phyloP scores from a whole-genome alignment of 1,140 invertebrate genomes.

The Scaptomyza graminum region DNA sequence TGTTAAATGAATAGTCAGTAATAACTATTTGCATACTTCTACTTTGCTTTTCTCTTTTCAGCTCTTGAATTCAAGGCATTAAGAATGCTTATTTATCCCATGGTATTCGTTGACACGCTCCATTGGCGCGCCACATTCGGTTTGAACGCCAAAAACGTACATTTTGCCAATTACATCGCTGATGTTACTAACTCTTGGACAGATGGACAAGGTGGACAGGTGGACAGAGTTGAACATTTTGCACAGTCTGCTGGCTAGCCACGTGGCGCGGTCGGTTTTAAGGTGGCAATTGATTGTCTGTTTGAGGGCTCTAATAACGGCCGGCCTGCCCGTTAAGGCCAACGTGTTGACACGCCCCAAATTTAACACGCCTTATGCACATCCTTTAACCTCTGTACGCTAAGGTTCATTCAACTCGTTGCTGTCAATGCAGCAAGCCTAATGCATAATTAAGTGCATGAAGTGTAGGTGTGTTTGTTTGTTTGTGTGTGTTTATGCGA shows the following conservation, averaged over 20 bases:
- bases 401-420: conserved; percentile 59
- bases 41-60: too few relatives aligned
- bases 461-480: conserved; percentile 32
- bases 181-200: conserved; percentile 19
- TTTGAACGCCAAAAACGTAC: conserved; percentile 50
- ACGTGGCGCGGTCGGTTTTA: conserved; percentile 32
- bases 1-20: too few relatives aligned
- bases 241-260: conserved; percentile 1
- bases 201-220: not conserved
- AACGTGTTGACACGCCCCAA: conserved; percentile 15
- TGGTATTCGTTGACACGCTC: conserved; percentile 40
- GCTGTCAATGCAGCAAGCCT: conserved; percentile 61
- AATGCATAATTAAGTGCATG: conserved; percentile 78
- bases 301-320: conserved; percentile 53
- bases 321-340: conserved; percentile 5
- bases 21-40: too few relatives aligned
- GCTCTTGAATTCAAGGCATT: not conserved
- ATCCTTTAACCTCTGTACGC: conserved; percentile 1
- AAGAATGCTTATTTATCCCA: not conserved
- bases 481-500: conserved; percentile 11
- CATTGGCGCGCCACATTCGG: conserved; percentile 61
- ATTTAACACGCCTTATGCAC: conserved; percentile 2
- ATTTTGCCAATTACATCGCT: conserved; percentile 70
- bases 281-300: conserved; percentile 74
- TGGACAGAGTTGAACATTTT: not conserved